These are phyloP conservation scores for Empidonax alnorum DNA, from an alignment of 2,113 vertebrate species.

Conservation along the genomic window DNA sequence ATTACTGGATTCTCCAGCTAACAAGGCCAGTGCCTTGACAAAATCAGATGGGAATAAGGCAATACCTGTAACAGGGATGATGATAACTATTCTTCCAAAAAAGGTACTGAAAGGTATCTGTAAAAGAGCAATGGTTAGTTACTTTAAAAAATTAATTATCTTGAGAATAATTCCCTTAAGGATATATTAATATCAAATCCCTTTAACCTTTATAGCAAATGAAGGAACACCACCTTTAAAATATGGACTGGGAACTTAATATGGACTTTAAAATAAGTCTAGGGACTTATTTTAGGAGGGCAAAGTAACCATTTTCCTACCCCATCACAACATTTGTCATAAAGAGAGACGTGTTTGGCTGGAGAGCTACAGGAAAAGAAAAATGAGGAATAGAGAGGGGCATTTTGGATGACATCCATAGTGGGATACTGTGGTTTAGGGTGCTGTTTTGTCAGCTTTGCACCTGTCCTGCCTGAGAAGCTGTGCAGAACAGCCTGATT, in stretches of 20 bases:
- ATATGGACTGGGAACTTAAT: neutral
- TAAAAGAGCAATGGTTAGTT: neutral
- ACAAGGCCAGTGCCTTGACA: neutral
- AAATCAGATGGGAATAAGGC: neutral
- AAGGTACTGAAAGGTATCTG: neutral
- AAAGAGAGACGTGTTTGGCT: neutral
- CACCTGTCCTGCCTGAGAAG: neutral
- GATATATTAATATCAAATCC: neutral
- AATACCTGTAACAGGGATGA: neutral
- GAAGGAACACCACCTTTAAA: neutral
- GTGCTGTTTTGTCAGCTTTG: conserved; percentile 10
- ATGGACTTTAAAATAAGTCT: no score
- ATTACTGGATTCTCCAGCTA: neutral
- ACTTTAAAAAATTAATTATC: neutral
- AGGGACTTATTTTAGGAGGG: neutral
- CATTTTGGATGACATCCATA: neutral
- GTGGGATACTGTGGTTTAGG: neutral
- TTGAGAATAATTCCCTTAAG: neutral
- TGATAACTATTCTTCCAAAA: neutral
- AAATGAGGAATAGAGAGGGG: neutral
- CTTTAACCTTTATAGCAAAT: neutral
- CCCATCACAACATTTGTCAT: neutral
- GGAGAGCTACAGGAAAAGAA: neutral
- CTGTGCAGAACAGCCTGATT: neutral
- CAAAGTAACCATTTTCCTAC: neutral